These are phyloP conservation scores for Lethenteron camtschaticum DNA, from an alignment of 2,113 vertebrate species.

Conservation along the genomic window DNA sequence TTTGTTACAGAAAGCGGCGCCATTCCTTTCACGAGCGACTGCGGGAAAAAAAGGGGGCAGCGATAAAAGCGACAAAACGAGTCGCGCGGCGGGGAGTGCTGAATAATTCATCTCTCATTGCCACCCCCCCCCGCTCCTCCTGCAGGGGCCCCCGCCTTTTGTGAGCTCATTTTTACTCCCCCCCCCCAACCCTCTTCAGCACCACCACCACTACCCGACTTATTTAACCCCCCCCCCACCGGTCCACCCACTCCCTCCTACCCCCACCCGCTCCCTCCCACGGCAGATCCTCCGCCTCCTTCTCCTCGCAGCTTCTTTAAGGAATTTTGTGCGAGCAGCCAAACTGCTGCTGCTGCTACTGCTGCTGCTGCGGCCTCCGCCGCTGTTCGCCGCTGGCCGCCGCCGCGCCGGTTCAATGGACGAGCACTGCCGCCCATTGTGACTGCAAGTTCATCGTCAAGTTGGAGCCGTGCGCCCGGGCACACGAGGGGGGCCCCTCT, in stretches of 20 bases:
- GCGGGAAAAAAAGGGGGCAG: not conserved
- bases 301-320: too few relatives aligned
- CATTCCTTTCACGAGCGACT: conserved; percentile 3
- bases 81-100: conserved; percentile 50
- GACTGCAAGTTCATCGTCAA: conserved; percentile 72
- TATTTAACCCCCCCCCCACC: too few relatives aligned
- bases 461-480: conserved; percentile 19
- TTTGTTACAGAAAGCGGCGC: conserved; percentile 5
- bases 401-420: conserved; percentile 25
- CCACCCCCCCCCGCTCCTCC: conserved; percentile 86
- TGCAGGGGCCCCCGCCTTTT: conserved; percentile 47
- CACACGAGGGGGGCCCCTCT: not conserved
- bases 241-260: too few relatives aligned
- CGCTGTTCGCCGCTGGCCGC: too few relatives aligned
- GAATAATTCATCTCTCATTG: conserved; percentile 55
- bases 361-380: too few relatives aligned
- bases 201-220: too few relatives aligned
- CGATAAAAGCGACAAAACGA: conserved; percentile 26
- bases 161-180: conserved; percentile 60
- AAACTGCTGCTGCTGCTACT: too few relatives aligned
- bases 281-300: too few relatives aligned
- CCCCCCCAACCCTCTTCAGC: conserved; percentile 19
- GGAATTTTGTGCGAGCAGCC: too few relatives aligned
- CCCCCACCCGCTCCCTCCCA: too few relatives aligned
- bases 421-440: conserved; percentile 53